These are phyloP conservation scores for Trididemnum clinides DNA, from an alignment of 23 tunicate species.

Conservation along the genomic window DNA sequence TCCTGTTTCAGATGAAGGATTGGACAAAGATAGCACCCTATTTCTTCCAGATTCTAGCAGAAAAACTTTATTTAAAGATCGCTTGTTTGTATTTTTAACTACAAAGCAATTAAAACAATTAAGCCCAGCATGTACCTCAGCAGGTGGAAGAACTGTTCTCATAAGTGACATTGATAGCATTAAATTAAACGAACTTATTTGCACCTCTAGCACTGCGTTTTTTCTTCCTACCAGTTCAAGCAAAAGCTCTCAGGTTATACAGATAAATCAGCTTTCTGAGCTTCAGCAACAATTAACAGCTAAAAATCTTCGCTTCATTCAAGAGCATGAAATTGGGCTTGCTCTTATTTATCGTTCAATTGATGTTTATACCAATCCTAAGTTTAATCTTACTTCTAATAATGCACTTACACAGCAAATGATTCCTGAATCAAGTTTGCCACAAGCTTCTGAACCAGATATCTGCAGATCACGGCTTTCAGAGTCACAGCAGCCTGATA, in stretches of 20 bases:
- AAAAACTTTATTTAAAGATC: slow-evolving; percentile 37
- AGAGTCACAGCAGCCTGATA: not conserved
- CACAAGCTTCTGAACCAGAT: not conserved
- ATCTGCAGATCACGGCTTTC: too few relatives aligned
- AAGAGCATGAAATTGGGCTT: slow-evolving; percentile 75
- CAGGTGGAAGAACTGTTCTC: slow-evolving; percentile 37
- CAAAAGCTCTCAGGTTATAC: not conserved
- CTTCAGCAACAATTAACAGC: slow-evolving; percentile 9
- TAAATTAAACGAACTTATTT: not conserved
- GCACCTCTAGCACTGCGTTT: not conserved
- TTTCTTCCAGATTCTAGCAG: slow-evolving; percentile 24
- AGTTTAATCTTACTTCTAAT: slow-evolving; percentile 42
- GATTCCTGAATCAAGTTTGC: not conserved
- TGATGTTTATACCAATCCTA: slow-evolving; percentile 68
- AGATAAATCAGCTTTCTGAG: not conserved
- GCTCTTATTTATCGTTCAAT: slow-evolving; percentile 62
- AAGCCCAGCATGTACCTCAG: slow-evolving; percentile 1
- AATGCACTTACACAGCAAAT: slow-evolving; percentile 38
- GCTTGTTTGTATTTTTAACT: slow-evolving; percentile 51
- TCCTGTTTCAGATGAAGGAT: slow-evolving; percentile 47
- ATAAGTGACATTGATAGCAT: not conserved
- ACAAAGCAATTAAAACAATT: slow-evolving; percentile 49
- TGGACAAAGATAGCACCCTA: slow-evolving; percentile 27
- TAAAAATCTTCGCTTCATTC: slow-evolving; percentile 37
- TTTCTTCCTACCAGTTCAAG: not conserved